Evolutionary conservation across 2,113 vertebrate species (phyloP).

Genomic region (Oncorhynchus masou): DNA sequence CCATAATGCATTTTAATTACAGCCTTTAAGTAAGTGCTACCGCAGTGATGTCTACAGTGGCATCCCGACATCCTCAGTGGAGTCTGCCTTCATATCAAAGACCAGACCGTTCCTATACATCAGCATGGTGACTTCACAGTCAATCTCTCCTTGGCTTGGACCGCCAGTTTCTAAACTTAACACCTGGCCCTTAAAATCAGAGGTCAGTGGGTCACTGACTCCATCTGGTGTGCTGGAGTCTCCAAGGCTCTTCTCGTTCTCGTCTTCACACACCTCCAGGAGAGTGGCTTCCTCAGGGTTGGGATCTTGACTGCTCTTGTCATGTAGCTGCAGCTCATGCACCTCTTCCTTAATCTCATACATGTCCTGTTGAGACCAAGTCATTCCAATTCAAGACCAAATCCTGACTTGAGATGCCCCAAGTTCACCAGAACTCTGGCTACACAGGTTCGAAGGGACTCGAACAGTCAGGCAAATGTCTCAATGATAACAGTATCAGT

Average conservation of each 20-base stretch:
- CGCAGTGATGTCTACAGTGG: not conserved
- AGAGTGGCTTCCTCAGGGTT: not conserved
- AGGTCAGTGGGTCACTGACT: constrained; percentile 3
- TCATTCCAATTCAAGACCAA: no score
- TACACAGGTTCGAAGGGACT: no score
- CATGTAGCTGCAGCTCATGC: constrained; percentile 36
- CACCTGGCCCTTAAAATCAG: constrained; percentile 23
- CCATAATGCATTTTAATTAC: no score
- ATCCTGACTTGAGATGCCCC: no score
- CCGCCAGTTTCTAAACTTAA: constrained; percentile 27
- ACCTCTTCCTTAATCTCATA: constrained; percentile 54
- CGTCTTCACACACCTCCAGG: constrained; percentile 4
- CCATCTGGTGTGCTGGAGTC: constrained; percentile 15
- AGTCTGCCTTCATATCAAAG: constrained; percentile 59
- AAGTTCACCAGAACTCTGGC: no score
- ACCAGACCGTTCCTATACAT: constrained; percentile 67
- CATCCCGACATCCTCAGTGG: constrained; percentile 6
- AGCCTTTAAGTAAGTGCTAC: not conserved
- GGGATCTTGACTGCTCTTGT: constrained; percentile 11
- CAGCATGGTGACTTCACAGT: constrained; percentile 44
- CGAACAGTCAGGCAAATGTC: no score
- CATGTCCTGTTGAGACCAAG: constrained; percentile 31
- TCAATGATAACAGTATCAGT: no score
- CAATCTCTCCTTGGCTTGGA: constrained; percentile 24
- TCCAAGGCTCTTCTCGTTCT: constrained; percentile 4